Evolutionary conservation across 2,113 vertebrate genomes (phyloP).

Genomic region (Neopipo cinnamomea): DNA sequence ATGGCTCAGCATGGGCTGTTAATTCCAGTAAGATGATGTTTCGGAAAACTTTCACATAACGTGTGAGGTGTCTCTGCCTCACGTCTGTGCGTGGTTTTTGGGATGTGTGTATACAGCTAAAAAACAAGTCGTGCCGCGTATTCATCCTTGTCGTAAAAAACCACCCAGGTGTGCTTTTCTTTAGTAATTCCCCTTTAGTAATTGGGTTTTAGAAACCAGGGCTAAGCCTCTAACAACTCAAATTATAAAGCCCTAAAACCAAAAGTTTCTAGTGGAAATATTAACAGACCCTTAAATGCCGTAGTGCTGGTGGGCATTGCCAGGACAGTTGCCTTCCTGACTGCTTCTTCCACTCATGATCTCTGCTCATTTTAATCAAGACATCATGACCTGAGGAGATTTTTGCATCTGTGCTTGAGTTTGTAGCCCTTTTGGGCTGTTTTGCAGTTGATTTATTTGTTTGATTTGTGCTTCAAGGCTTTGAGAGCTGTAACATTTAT

Average conservation of each 20-base stretch:
- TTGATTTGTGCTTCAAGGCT: constrained; percentile 17
- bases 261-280: background rate
- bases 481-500: background rate
- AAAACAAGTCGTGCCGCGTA: fast-evolving
- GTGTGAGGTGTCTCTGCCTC: background rate
- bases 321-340: background rate
- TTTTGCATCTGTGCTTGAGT: background rate
- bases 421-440: background rate
- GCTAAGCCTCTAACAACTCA: background rate
- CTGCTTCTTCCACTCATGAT: background rate
- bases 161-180: background rate
- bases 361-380: background rate
- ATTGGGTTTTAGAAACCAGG: background rate
- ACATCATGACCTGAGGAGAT: background rate
- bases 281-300: background rate
- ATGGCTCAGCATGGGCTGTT: background rate
- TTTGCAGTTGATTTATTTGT: background rate
- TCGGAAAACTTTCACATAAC: fast-evolving
- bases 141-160: background rate
- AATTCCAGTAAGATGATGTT: background rate
- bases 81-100: background rate
- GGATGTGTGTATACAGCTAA: background rate
- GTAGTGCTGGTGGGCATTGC: fast-evolving
- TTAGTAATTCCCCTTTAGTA: background rate
- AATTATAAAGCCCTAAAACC: background rate